These are phyloP conservation scores for Indri indri DNA, from an alignment of 2,113 vertebrate species.

Conservation along the genomic window DNA sequence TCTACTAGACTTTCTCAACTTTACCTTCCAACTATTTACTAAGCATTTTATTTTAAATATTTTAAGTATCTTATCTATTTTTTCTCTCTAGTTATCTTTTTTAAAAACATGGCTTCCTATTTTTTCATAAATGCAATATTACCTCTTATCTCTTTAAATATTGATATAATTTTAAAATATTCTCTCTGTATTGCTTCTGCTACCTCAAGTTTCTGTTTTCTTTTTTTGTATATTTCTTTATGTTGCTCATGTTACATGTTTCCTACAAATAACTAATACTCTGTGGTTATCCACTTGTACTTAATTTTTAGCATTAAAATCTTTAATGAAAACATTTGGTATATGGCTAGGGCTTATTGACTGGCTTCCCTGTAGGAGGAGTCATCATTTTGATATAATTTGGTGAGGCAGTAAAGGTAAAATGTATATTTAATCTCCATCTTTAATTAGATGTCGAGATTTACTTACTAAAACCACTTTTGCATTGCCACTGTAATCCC, in stretches of 20 bases:
- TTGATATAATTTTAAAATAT: neutral
- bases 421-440: neutral
- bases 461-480: neutral
- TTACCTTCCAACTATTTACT: neutral
- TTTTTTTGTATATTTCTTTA: neutral
- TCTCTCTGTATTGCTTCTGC: neutral
- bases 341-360: neutral
- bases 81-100: neutral
- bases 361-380: neutral
- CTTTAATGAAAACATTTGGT: neutral
- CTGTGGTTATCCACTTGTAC: neutral
- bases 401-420: neutral
- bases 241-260: neutral
- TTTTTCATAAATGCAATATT: neutral
- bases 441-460: neutral
- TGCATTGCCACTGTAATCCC: neutral
- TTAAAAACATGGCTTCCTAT: neutral
- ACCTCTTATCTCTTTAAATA: neutral
- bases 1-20: neutral
- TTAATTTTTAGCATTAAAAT: neutral
- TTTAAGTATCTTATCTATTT: neutral
- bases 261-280: neutral
- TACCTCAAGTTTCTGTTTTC: neutral
- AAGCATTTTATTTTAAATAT: neutral
- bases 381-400: neutral